Percentiles rank a stretch among this genome's conserved stretches.
Evolutionary conservation across 2,888 invertebrate genomes (phyloP).

Genomic region (Acronicta leporina): DNA sequence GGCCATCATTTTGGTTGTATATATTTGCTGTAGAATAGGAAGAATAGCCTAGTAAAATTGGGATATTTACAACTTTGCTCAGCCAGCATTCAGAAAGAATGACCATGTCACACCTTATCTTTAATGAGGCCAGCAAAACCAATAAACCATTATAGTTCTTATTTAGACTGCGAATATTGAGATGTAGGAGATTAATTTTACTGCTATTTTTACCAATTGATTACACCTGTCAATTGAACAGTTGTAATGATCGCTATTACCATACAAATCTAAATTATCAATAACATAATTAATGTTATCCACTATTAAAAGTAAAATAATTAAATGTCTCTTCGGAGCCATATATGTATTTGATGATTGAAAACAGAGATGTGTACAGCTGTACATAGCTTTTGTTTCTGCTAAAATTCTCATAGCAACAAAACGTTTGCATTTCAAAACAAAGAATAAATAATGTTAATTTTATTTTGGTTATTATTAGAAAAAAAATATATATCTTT

Average conservation of each 20-base stretch:
- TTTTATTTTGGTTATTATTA: too few relatives aligned
- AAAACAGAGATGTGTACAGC: too few relatives aligned
- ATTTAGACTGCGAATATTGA: conserved; percentile 3
- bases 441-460: too few relatives aligned
- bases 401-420: too few relatives aligned
- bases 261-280: neutral
- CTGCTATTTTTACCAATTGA: neutral
- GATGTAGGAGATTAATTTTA: neutral
- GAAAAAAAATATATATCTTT: too few relatives aligned
- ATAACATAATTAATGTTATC: neutral
- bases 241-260: neutral
- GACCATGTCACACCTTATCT: neutral
- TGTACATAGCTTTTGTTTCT: too few relatives aligned
- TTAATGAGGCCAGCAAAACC: neutral
- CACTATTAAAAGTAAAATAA: too few relatives aligned
- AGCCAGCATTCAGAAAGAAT: conserved; percentile 4
- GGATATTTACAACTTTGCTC: neutral
- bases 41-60: neutral
- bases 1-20: conserved; percentile 3
- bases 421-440: too few relatives aligned
- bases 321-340: too few relatives aligned
- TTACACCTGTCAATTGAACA: neutral
- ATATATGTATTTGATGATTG: too few relatives aligned
- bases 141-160: neutral
- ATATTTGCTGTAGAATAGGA: neutral